These are phyloP conservation scores for Dendroctonus ponderosae DNA, from an alignment of 1,140 invertebrate species.

Conservation along the genomic window DNA sequence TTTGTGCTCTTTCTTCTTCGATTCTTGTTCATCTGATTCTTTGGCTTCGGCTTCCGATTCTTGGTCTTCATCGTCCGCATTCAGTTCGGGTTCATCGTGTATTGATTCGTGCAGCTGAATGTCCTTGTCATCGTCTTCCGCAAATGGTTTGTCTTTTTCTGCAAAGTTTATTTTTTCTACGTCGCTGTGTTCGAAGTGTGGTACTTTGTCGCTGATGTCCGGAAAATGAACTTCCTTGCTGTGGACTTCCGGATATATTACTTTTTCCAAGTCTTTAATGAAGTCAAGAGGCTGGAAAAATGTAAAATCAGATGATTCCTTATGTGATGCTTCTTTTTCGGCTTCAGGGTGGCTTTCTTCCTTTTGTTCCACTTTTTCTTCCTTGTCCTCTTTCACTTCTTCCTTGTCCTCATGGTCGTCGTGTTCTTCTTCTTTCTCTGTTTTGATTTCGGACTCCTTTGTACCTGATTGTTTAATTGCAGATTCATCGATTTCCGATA, in stretches of 20 bases:
- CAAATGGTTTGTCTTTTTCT: too few species aligned
- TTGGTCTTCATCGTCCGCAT: neutral
- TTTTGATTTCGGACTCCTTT: conserved; percentile 1
- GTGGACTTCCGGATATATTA: conserved; percentile 11
- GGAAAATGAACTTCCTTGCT: too few species aligned
- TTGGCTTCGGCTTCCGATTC: too few species aligned
- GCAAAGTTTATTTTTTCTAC: too few species aligned
- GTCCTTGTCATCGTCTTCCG: neutral
- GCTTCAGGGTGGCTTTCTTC: conserved; percentile 5
- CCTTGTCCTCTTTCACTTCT: conserved; percentile 17
- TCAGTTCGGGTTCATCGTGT: neutral
- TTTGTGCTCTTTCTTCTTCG: too few species aligned
- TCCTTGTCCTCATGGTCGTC: neutral
- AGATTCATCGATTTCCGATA: too few species aligned
- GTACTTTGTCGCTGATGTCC: too few species aligned
- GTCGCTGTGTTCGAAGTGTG: too few species aligned
- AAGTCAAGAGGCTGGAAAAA: conserved; percentile 18
- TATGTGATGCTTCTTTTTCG: neutral
- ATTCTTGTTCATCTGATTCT: too few species aligned
- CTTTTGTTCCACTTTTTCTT: conserved; percentile 11
- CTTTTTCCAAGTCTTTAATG: conserved; percentile 21
- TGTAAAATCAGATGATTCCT: conserved; percentile 1
- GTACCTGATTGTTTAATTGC: neutral
- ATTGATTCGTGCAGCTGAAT: neutral
- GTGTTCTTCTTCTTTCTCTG: conserved; percentile 1